Evolutionary conservation across 1,140 invertebrate species (phyloP).

Genomic region (Nomia melanderi): DNA sequence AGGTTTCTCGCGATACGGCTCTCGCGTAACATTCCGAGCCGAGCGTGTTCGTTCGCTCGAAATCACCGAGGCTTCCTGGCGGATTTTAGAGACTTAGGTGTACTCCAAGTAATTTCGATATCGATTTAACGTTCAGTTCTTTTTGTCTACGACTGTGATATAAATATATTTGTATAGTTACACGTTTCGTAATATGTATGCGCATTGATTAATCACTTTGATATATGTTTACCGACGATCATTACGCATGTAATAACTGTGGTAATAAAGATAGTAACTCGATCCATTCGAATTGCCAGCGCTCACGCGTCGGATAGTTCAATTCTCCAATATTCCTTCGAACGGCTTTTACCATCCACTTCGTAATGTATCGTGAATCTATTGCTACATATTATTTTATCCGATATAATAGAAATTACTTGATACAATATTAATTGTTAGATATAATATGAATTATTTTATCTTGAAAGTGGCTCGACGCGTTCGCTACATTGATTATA

Average conservation of each 20-base stretch:
- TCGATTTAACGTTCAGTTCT: slow-evolving; percentile 54
- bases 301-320: too few relatives aligned
- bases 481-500: too few relatives aligned
- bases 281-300: slow-evolving; percentile 9
- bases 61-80: slow-evolving; percentile 7
- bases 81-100: slow-evolving; percentile 26
- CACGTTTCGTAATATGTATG: slow-evolving; percentile 58
- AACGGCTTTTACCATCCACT: too few relatives aligned
- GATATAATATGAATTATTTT: too few relatives aligned
- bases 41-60: slow-evolving; percentile 18
- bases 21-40: too few relatives aligned
- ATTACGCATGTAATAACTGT: slow-evolving; percentile 60
- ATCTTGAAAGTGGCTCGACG: too few relatives aligned
- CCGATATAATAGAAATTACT: too few relatives aligned
- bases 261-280: slow-evolving; percentile 60
- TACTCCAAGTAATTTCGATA: slow-evolving; percentile 35
- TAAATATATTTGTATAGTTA: slow-evolving; percentile 68
- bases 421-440: too few relatives aligned
- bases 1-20: too few relatives aligned
- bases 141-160: slow-evolving; percentile 67
- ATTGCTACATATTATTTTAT: too few relatives aligned
- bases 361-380: too few relatives aligned
- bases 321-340: too few relatives aligned
- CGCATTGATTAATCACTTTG: slow-evolving; percentile 60
- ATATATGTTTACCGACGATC: slow-evolving; percentile 53